Base-by-base conservation (phyloP, 2,888 invertebrate genomes). In the Ametastegia equiseti region DNA sequence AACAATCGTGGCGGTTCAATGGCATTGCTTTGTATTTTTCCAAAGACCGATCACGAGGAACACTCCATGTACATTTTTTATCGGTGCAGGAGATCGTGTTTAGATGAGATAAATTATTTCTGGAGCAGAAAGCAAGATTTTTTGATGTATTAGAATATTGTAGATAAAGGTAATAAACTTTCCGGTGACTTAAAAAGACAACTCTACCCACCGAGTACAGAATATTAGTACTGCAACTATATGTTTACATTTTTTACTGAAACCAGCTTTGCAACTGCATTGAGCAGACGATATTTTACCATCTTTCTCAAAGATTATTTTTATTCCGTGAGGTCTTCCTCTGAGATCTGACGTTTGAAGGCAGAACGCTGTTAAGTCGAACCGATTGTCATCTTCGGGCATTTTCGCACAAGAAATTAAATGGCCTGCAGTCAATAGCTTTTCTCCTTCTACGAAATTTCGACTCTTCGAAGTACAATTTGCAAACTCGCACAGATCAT, bases 221-320 rank as follows among this genome's bases (percentile, higher is more conserved):
- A 78, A 78, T 57, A 78, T 39, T 36, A 78, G 60, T 23, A 57
- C 60, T 9, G 60, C 78, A 13, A 39, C 2, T 4, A 9, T 13
- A 78, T 78, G 60, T 60, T 78, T 60, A 36, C 78, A 78, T 15
- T 39, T 78, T 33, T 78, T 42, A 78, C 78, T 36, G 1, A 78
- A 33, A 11, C 78, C 78, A 15, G 78, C 78, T 78, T n/a, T 57
- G 33, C 60, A 60, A 36, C 57, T 57, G 7, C 78, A 78, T 30
- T 19, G 13, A 2, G 63, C 36, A 3, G 79, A 63, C 15, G 65
- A 23, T 39, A 63, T 13, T n/a, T 79, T 79, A 60, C 60, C 57
- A 78, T 3, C 36, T 78, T 78, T 78, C n/a, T n/a, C 39, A 15
- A 78, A 57, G 6, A 78, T 33, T 60, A 33, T 36, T 11, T 11